These are phyloP conservation scores for Plumapathes pennacea DNA, from an alignment of 92 coral and sea anemone genomes.

Conservation along the genomic window DNA sequence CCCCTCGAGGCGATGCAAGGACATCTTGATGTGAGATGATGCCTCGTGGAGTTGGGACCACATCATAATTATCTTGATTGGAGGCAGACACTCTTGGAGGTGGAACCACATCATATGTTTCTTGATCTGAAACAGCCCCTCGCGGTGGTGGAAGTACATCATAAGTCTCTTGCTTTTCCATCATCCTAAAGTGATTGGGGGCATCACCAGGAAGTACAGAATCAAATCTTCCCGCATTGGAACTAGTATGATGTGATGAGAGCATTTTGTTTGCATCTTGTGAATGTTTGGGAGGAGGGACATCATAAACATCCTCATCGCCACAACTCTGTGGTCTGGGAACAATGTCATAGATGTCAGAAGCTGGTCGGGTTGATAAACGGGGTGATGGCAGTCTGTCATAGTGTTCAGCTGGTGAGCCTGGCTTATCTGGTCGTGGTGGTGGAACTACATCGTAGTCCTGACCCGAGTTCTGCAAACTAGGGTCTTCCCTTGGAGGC, in stretches of 20 bases:
- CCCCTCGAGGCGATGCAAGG: background rate
- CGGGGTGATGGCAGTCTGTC: constrained; percentile 34
- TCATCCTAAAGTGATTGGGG: too few species aligned
- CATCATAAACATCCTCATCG: constrained; percentile 12
- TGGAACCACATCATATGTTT: constrained; percentile 60
- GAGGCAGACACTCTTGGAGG: constrained; percentile 16
- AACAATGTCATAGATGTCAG: constrained; percentile 63
- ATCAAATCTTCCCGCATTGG: too few species aligned
- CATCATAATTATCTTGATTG: constrained; percentile 1
- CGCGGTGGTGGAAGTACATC: constrained; percentile 35
- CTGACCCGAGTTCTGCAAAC: too few species aligned
- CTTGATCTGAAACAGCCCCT: constrained; percentile 6
- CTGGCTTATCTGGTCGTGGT: constrained; percentile 66
- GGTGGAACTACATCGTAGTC: constrained; percentile 62
- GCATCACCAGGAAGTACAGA: too few species aligned
- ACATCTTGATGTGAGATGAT: background rate
- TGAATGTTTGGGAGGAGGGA: constrained; percentile 32
- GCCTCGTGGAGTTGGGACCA: constrained; percentile 10
- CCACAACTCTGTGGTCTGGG: constrained; percentile 39
- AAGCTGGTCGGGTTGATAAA: constrained; percentile 10
- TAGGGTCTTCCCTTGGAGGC: constrained; percentile 32
- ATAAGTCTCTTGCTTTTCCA: constrained; percentile 19
- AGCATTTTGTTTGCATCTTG: too few species aligned
- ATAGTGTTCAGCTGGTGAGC: constrained; percentile 53
- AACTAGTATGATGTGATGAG: too few species aligned